A percentile compares a stretch with the other conserved stretches of the same genome.
Evolutionary conservation across 2,888 invertebrate species (phyloP).

Genomic region (Erynnis tages): DNA sequence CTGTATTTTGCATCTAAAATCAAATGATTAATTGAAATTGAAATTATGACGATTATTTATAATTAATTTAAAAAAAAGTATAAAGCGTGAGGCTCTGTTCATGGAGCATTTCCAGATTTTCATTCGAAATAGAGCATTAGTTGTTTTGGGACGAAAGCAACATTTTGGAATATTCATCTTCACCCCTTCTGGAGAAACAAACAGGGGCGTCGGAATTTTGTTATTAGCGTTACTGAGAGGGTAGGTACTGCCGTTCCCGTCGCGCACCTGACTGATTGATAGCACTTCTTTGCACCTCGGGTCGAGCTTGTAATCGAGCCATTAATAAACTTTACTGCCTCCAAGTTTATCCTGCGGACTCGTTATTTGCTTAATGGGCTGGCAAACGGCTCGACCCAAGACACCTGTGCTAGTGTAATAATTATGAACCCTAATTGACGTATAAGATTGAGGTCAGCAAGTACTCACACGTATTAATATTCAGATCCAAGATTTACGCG

Average conservation of each 20-base stretch:
- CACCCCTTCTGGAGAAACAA: constrained; percentile 76
- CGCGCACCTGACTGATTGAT: constrained; percentile 81
- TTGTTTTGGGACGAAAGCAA: constrained; percentile 45
- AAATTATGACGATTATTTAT: no score
- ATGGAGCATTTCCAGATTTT: constrained; percentile 32
- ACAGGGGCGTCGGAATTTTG: constrained; percentile 79
- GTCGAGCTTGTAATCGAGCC: constrained; percentile 82
- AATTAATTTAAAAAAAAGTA: no score
- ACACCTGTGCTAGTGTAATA: constrained; percentile 64
- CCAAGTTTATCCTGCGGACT: constrained; percentile 77
- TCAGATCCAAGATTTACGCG: no score
- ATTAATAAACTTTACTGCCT: constrained; percentile 81
- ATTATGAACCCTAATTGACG: constrained; percentile 64
- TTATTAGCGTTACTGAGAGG: constrained; percentile 78
- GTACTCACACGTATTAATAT: no score
- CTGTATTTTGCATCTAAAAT: no score
- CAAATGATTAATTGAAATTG: no score
- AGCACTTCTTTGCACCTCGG: constrained; percentile 81
- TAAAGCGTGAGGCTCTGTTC: constrained; percentile 5
- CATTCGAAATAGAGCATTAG: constrained; percentile 39
- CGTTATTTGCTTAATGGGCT: constrained; percentile 80
- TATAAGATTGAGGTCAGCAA: no score
- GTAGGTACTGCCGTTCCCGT: constrained; percentile 67
- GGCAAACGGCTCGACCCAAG: constrained; percentile 66
- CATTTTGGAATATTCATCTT: constrained; percentile 67